phyloP scores from a whole-genome alignment of 2,888 invertebrate genomes.

The Sarcophaga subvicina region DNA sequence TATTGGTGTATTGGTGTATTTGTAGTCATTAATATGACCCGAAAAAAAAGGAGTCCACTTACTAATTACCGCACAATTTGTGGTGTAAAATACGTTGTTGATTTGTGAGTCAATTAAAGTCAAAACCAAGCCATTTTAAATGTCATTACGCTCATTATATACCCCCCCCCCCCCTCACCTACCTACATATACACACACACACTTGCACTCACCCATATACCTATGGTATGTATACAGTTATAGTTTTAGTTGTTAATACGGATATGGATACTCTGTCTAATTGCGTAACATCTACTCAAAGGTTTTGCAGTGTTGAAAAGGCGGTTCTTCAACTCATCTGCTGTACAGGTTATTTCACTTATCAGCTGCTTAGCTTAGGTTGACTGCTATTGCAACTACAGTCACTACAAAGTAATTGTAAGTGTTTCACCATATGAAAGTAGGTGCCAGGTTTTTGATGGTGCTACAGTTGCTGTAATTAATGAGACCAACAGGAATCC shows the following conservation, averaged over 20 bases:
- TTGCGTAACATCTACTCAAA: neutral
- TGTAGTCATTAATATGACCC: slow-evolving; percentile 59
- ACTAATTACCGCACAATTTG: slow-evolving; percentile 77
- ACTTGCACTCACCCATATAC: slow-evolving; percentile 20
- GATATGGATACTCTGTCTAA: neutral
- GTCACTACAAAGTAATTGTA: neutral
- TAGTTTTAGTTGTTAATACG: slow-evolving; percentile 11
- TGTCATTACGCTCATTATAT: slow-evolving; percentile 55
- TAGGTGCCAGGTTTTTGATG: slow-evolving; percentile 23
- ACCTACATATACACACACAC: neutral
- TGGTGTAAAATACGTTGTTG: slow-evolving; percentile 78
- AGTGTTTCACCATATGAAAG: neutral
- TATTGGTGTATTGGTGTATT: slow-evolving; percentile 17
- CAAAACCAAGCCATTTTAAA: slow-evolving; percentile 75
- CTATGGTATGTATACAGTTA: neutral
- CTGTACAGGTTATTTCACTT: slow-evolving; percentile 51
- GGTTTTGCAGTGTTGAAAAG: slow-evolving; percentile 32
- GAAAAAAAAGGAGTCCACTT: slow-evolving; percentile 61
- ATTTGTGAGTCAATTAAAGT: slow-evolving; percentile 81
- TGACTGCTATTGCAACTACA: slow-evolving; percentile 1
- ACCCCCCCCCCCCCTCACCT: too few species aligned
- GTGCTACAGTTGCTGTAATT: neutral
- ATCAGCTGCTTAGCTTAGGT: neutral
- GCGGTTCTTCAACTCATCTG: slow-evolving; percentile 39
- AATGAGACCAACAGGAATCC: slow-evolving; percentile 26